Conservation (phyloP, 2,888 invertebrate genomes). For the Eupithecia insigniata region DNA sequence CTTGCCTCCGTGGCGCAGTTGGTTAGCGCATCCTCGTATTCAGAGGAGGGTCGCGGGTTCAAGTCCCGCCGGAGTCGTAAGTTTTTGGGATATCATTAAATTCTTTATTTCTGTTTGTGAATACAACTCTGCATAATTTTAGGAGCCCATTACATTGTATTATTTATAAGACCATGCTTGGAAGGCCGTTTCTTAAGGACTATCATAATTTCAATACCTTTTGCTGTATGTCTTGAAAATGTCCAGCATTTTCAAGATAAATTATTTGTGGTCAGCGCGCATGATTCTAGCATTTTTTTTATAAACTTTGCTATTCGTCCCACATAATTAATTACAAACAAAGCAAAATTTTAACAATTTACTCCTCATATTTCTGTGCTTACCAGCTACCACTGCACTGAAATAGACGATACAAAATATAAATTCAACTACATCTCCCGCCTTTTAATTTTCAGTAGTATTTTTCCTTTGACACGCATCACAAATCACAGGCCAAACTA, state of each 20-base stretch:
- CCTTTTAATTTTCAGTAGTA: not conserved
- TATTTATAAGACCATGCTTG: not conserved
- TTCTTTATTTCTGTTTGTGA: slow-evolving; percentile 7
- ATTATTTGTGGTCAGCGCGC: not conserved
- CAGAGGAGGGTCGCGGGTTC: too few relatives aligned
- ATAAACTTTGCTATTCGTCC: not conserved
- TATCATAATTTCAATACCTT: not conserved
- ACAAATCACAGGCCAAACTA: slow-evolving; percentile 71
- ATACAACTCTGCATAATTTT: slow-evolving; percentile 14
- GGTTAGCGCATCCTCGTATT: too few relatives aligned
- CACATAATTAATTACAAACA: not conserved
- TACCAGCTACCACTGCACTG: not conserved
- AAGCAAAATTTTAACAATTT: not conserved
- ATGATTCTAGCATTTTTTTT: not conserved
- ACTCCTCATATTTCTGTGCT: not conserved
- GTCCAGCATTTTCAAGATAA: not conserved
- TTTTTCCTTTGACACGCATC: not conserved
- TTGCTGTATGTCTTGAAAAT: not conserved
- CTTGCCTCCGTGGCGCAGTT: too few relatives aligned
- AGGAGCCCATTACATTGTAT: not conserved
- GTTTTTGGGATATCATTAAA: too few relatives aligned
- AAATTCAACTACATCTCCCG: not conserved
- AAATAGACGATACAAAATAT: not conserved
- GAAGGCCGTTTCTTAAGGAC: not conserved
- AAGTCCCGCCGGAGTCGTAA: too few relatives aligned